Percentiles rank a stretch among this genome's conserved stretches.
phyloP scores from a whole-genome alignment of 2,113 vertebrate genomes.

The Corydoras maculifer region DNA sequence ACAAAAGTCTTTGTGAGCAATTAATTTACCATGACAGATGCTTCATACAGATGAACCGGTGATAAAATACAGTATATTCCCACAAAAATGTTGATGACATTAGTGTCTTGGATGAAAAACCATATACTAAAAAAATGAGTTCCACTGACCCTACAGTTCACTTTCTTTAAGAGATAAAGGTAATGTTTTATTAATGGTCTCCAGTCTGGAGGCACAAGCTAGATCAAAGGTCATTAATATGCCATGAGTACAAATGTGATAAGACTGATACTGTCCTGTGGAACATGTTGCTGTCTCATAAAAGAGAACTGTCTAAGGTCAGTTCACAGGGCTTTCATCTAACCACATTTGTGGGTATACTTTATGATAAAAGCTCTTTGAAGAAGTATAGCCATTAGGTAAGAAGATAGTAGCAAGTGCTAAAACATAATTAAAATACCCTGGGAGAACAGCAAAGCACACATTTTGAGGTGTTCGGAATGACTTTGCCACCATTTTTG shows the following conservation, averaged over 20 bases:
- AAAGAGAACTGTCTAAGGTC: conserved; percentile 20
- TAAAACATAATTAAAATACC: conserved; percentile 23
- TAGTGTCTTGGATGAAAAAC: neutral
- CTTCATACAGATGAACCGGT: neutral
- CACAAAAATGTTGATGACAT: neutral
- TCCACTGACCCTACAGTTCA: conserved; percentile 18
- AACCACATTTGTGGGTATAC: conserved; percentile 3
- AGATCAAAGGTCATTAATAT: conserved; percentile 38
- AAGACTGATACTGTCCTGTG: conserved; percentile 31
- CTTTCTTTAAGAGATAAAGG: conserved; percentile 16
- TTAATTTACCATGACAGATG: conserved; percentile 9
- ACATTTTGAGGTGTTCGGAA: conserved; percentile 8
- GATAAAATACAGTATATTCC: conserved; percentile 8
- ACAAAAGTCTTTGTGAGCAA: conserved; percentile 12
- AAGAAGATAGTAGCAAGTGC: conserved; percentile 15
- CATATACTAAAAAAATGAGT: neutral
- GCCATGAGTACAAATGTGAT: conserved; percentile 31
- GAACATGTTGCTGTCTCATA: conserved; percentile 16
- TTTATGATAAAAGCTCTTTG: conserved; percentile 26
- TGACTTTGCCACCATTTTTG: conserved; percentile 1
- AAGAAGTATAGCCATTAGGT: conserved; percentile 25
- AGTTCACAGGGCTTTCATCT: conserved; percentile 24
- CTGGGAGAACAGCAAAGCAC: conserved; percentile 14
- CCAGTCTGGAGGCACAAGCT: conserved; percentile 24
- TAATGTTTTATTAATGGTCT: conserved; percentile 36